phyloP scores from a whole-genome alignment of 2,113 vertebrate genomes.

The Macrotus californicus region DNA sequence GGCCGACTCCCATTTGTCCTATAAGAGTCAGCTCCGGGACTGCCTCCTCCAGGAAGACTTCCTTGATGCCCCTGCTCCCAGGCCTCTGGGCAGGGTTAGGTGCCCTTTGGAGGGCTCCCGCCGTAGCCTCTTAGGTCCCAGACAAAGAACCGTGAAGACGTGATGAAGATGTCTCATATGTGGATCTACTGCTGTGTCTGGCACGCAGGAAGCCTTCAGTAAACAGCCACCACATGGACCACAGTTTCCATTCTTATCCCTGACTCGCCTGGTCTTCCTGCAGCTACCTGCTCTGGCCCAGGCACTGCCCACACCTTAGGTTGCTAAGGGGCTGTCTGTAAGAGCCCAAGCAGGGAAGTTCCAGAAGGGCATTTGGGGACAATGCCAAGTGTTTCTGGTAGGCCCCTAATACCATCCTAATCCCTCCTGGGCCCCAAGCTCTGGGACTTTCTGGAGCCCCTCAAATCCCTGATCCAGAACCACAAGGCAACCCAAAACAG shows the following conservation, averaged over 20 bases:
- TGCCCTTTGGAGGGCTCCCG: background rate
- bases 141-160: background rate
- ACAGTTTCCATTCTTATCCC: background rate
- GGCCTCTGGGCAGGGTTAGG: background rate
- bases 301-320: too few species aligned
- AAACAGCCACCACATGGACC: background rate
- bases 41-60: background rate
- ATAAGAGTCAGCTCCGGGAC: background rate
- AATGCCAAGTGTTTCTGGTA: background rate
- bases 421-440: background rate
- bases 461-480: background rate
- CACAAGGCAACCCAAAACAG: background rate
- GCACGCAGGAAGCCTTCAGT: background rate
- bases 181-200: rapidly evolving
- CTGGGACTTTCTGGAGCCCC: background rate
- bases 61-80: too few species aligned
- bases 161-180: background rate
- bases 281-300: background rate
- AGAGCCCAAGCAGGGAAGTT: background rate
- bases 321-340: background rate
- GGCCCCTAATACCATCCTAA: background rate
- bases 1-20: background rate
- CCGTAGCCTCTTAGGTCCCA: background rate
- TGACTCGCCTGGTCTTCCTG: background rate
- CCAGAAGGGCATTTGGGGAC: background rate